Percentiles rank a stretch among this genome's conserved stretches.
Conservation (phyloP, 2,888 invertebrate genomes). For the Limnephilus rhombicus region DNA sequence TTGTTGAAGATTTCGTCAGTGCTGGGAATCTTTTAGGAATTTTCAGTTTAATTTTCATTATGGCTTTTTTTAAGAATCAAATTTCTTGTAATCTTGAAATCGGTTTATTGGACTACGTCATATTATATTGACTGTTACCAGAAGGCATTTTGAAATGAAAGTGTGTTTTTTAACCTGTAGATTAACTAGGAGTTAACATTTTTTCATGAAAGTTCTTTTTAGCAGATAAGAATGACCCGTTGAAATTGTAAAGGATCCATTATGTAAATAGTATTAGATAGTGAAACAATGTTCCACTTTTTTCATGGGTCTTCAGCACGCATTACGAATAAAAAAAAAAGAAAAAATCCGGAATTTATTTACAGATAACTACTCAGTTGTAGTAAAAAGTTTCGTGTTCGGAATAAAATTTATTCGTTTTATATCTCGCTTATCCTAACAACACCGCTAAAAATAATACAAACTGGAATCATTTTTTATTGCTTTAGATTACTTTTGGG, state of each 20-base stretch:
- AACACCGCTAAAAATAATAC: neutral
- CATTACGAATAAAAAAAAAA: neutral
- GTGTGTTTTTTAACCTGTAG: neutral
- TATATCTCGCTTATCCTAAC: neutral
- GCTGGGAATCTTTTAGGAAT: too few species aligned
- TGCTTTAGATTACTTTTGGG: neutral
- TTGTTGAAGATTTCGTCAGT: too few species aligned
- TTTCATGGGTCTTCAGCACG: neutral
- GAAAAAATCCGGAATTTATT: neutral
- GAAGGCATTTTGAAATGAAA: neutral
- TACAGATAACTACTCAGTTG: neutral
- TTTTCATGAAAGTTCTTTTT: neutral
- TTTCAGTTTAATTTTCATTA: too few species aligned
- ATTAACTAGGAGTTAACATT: neutral
- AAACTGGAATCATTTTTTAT: neutral
- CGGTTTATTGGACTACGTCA: too few species aligned
- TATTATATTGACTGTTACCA: too few species aligned
- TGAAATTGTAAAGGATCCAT: neutral
- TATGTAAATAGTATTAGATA: neutral
- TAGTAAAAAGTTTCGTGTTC: neutral
- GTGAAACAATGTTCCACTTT: neutral
- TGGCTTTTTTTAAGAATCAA: too few species aligned
- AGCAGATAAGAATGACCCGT: neutral
- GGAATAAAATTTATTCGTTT: neutral
- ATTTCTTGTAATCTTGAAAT: too few species aligned